A percentile compares a stretch with the other conserved stretches of the same genome.
phyloP scores from a whole-genome alignment of 1,140 invertebrate genomes.

The Tribolium madens region DNA sequence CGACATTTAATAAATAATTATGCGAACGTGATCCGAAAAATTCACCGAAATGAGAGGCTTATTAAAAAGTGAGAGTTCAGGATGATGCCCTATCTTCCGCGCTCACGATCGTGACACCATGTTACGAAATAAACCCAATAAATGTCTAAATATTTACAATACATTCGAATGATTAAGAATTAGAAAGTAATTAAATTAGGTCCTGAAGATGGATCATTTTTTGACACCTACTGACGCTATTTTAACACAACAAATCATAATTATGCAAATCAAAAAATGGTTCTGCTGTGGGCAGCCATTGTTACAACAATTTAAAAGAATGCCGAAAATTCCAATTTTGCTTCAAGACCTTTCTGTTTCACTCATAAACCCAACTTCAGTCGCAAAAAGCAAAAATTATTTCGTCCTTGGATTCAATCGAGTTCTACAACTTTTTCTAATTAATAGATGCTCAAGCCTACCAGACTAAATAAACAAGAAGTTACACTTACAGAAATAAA shows the following conservation, averaged over 20 bases:
- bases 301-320: not conserved
- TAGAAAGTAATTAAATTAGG: conserved; percentile 43
- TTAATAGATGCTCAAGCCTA: not conserved
- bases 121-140: conserved; percentile 13
- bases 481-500: not conserved
- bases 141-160: conserved; percentile 15
- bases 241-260: not conserved
- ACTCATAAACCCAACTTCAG: not conserved
- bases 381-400: not conserved
- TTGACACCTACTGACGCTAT: conserved; percentile 9
- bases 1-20: not conserved
- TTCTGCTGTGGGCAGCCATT: conserved; percentile 9
- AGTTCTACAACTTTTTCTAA: not conserved
- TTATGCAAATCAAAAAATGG: not conserved
- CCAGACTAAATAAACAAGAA: not conserved
- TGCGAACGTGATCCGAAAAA: not conserved
- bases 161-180: conserved; percentile 22
- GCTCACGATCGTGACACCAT: conserved; percentile 5
- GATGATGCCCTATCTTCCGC: not conserved
- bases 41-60: not conserved
- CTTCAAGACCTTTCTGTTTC: not conserved
- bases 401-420: not conserved
- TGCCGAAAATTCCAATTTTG: too few relatives aligned
- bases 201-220: not conserved
- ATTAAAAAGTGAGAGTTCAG: conserved; percentile 37